Base-by-base conservation (phyloP, 2,113 vertebrate genomes). In the Erpornis zantholeuca region DNA sequence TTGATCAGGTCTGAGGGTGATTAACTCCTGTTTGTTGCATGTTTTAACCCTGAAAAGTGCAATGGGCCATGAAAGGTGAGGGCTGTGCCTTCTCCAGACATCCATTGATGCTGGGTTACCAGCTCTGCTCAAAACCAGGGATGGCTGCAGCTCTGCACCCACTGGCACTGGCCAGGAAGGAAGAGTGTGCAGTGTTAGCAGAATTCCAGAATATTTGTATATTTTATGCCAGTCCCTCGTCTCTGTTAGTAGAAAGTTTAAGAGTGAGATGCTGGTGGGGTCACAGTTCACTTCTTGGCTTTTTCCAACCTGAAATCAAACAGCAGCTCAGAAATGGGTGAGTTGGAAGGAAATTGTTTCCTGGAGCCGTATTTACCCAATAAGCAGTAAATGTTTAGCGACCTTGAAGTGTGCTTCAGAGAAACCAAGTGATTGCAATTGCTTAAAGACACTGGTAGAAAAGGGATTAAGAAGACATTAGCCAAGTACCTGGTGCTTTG, bases 61-160 rank as follows among this genome's bases (percentile, higher is more conserved):
- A 18, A 60, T 2, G 11, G 35, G 52, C 64, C 7, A 23, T 12
- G 78, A 28, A 9, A 33, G 14, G 27, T 2, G 10, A 65, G 49
- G 66, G n/a, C n/a, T 25, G 38, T n/a, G 21, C 21, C 27, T 33
- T 50, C 66, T 38, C 23, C 61, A 52, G 86, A 38, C 35, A 57
- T 3, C 4, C 8, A 0, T 0, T 1, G 40, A 0, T 2, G 53
- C 9, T 14, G 31, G 2, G 8, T 6, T 70, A 50, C 36, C 47
- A 15, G 0, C 38, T 57, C 42, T 33, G 20, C 56, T 49, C 10
- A 7, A 10, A 24, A 7, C 17, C 17, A 10, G 38, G 35, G 49
- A 1, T 3, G 53, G 70, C 57, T 50, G 70, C 35, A 53, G 61
- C 70, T 33, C 25, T 2, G 50, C 9, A 4, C 33, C 56, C 54